Base-by-base conservation (phyloP, 2,797 vertebrate species). In the Lithobates pipiens region DNA sequence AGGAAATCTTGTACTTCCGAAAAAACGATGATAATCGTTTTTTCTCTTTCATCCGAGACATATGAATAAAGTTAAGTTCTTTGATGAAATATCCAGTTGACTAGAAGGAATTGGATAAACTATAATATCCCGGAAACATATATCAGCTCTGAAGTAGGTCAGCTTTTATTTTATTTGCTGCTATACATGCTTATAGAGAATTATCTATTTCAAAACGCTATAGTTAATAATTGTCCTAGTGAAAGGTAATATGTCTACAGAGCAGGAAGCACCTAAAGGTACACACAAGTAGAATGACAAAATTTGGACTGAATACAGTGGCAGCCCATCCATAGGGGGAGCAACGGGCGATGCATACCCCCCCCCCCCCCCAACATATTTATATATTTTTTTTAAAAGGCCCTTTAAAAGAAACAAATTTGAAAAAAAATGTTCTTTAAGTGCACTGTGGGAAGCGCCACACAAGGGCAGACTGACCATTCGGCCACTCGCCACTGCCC, bases 21-120 rank as follows among this genome's bases (percentile, higher is more conserved):
- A 32, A 32, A 32, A 32, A 32, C 42, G 50, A 77, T 82, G 73
- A 72, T 86, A 76, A 86, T 86, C 67, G 27, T 42, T 81, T 39
- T 82, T 63, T 77, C 71, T 34, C 36, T 86, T 71, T 70, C 79
- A 77, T 63, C 65, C 27, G 39, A 77, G 36, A 65, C 34, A 25
- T 80, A 32, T 63, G 72, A 86, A 74, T 85, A 80, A 80, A 86
- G 72, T 63, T 65, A 81, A 80, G 73, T 39, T 69, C 39, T 80
- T 70, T 54, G 61, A 86, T 86, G 65, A 86, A 76, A 82, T 79
- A 85, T 57, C 72, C 42, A 61, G 73, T 61, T 76, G 78, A 76
- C 84, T 81, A 63, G 10, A 54, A 72, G 36, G 46, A 63, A 76
- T 82, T 29, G 34, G 75, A 82, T 34, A 63, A 82, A 6, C 25